Evolutionary conservation across 2,797 vertebrate species (phyloP).

Genomic region (Neosilurus mollespiculum): DNA sequence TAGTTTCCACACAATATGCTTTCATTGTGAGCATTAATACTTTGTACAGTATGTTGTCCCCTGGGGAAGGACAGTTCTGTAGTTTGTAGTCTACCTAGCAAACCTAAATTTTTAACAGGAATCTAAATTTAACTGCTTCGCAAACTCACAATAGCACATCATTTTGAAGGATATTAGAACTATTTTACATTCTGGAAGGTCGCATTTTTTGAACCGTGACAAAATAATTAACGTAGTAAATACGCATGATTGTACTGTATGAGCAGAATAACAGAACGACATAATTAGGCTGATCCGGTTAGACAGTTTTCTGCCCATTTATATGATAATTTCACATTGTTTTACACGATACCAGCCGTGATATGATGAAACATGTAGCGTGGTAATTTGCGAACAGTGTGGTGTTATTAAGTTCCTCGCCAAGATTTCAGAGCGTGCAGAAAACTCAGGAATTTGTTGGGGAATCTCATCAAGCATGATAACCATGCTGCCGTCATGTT

Average conservation of each 20-base stretch:
- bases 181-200: constrained; percentile 17
- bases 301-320: constrained; percentile 16
- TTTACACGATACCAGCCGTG: neutral
- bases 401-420: neutral
- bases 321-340: constrained; percentile 32
- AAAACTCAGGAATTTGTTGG: neutral
- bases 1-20: too few relatives aligned
- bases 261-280: constrained; percentile 6
- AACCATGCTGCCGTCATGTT: neutral
- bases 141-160: neutral
- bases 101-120: neutral
- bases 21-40: neutral
- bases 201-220: constrained; percentile 2
- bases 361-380: constrained; percentile 1
- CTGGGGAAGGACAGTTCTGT: neutral
- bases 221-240: constrained; percentile 21
- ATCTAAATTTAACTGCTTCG: neutral
- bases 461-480: neutral
- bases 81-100: neutral
- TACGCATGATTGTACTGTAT: neutral
- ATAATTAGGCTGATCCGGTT: constrained; percentile 26
- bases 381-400: neutral
- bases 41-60: too few relatives aligned
- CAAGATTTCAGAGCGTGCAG: neutral
- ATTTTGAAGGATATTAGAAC: neutral